Evolutionary conservation across 2,888 invertebrate genomes (phyloP).

Genomic region (Patella pellucida): DNA sequence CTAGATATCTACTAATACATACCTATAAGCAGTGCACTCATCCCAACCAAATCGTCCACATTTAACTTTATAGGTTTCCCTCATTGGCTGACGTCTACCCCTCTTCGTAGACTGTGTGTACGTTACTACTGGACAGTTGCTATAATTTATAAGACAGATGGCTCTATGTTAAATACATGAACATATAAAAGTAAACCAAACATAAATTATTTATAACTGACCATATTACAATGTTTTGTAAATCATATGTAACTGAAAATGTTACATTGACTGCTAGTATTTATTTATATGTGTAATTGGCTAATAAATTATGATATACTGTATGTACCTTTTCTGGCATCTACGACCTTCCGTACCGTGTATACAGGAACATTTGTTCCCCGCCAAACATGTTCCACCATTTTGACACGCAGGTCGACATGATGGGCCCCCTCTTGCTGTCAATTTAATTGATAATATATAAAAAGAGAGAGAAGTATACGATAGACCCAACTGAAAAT

Average conservation of each 20-base stretch:
- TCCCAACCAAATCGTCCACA: constrained; percentile 39
- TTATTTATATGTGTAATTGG: too few species aligned
- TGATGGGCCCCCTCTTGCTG: not conserved
- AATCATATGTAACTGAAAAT: too few species aligned
- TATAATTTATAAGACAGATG: constrained; percentile 13
- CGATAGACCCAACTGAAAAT: too few species aligned
- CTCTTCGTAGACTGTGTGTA: constrained; percentile 32
- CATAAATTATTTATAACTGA: too few species aligned
- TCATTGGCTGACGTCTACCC: constrained; percentile 30
- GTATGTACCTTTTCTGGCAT: constrained; percentile 31
- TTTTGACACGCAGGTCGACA: constrained; percentile 37
- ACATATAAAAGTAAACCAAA: too few species aligned
- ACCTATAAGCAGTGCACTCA: constrained; percentile 32
- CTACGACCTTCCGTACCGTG: constrained; percentile 34
- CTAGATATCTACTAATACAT: not conserved
- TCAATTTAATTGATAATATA: too few species aligned
- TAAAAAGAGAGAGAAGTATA: too few species aligned
- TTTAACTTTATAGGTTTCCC: constrained; percentile 29
- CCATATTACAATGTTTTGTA: too few species aligned
- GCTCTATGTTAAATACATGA: too few species aligned
- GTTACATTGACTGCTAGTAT: too few species aligned
- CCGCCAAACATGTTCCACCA: constrained; percentile 34
- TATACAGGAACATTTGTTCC: constrained; percentile 35
- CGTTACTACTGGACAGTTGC: constrained; percentile 36
- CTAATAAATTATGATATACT: too few species aligned